Base-by-base conservation (phyloP, 2,888 invertebrate genomes). In the Leucoptera coffeella region DNA sequence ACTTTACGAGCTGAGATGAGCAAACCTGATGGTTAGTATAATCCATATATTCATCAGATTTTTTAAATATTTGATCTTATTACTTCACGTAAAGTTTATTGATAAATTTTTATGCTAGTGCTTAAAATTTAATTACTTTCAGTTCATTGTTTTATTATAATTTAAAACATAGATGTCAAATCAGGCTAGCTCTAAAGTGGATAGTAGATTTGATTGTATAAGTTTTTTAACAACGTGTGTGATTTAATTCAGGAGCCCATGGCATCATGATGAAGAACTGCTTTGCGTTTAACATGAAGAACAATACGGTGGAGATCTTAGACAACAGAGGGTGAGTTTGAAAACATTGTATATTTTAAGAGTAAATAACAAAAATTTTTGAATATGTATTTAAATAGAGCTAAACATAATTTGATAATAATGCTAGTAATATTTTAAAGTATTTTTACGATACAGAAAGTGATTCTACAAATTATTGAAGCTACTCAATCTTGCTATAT, bases 261-360 rank as follows among this genome's bases (percentile, higher is more conserved):
- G 87, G 88, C 17, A 86, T 91, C 43, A 75, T 83, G 42, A 83
- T 92, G 38, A 85, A 85, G 50, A 85, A 83, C 39, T 93, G 93
- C 49, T 85, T 91, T 48, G 89, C 87, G 11, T 92, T 91, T 57
- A 86, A 87, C 50, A 86, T 85, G 64, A 76, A 78, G 37, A 90
- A 90, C 54, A 74, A 74, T 44, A 82, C 78, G 35, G 84, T 83
- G 5, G 74, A 77, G 27, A 74, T 93, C 24, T 79, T 90, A 30
- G 90, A 93, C 50, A 84, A 82, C 28, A 76, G 80, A 61, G 92
- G 91, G 81, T 87, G 57, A 71, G n/a, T n/a, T n/a, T n/a, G n/a
- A n/a, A n/a, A n/a, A n/a, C n/a, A n/a, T n/a, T n/a, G n/a, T n/a
- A n/a, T n/a, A n/a, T n/a, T n/a, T n/a, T n/a, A n/a, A n/a, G n/a